Evolutionary conservation across 2,888 invertebrate species (phyloP).

Genomic region (Aphrophora alni): DNA sequence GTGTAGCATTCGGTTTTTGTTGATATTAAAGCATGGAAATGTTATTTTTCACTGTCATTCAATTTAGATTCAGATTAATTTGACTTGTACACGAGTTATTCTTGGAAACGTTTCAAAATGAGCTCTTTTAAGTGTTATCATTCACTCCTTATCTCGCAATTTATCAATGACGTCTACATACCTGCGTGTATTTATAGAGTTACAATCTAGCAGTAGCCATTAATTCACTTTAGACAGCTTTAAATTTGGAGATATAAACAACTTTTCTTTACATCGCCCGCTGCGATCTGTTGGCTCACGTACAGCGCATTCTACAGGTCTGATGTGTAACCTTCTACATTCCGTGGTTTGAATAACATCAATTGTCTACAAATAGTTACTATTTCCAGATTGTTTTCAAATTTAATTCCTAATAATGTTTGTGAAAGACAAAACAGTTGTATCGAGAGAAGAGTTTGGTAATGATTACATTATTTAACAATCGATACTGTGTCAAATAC

Average conservation of each 20-base stretch:
- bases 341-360: not conserved
- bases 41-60: not conserved
- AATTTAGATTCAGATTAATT: not conserved
- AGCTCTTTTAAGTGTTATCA: not conserved
- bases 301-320: not conserved
- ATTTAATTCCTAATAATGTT: not conserved
- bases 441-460: too few species aligned
- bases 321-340: constrained; percentile 9
- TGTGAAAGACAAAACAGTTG: too few species aligned
- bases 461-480: too few species aligned
- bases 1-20: too few species aligned
- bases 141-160: not conserved
- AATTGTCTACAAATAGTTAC: not conserved
- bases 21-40: too few species aligned
- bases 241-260: constrained; percentile 9
- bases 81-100: not conserved
- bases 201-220: not conserved
- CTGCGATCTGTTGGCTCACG: constrained; percentile 1
- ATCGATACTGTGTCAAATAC: too few species aligned
- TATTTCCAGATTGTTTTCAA: not conserved
- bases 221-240: constrained; percentile 9
- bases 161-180: not conserved
- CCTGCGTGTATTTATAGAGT: not conserved
- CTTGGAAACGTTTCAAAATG: not conserved
- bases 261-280: constrained; percentile 5